Base-by-base conservation (phyloP, 2,888 invertebrate species). In the Ophioninae sp. region DNA sequence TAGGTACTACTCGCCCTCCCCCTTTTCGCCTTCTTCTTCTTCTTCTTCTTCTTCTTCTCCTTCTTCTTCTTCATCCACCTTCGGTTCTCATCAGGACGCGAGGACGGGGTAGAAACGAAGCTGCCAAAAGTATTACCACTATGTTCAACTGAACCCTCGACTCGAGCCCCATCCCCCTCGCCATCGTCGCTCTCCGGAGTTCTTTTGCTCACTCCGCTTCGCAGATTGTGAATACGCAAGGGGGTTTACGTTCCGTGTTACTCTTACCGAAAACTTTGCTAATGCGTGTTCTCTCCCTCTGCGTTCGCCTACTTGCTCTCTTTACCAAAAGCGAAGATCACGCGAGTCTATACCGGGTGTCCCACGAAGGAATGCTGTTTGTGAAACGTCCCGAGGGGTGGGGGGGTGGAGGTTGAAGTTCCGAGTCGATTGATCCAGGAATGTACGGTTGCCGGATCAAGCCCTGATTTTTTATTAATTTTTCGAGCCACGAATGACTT, bases 71-170 rank as follows among this genome's bases (percentile, higher is more conserved):
- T 64, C 41, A 56, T 59, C 8, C 50, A 59, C 56, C 30, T 23
- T 68, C 69, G 30, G 65, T 61, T 79, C 72, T 72, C 74, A 59
- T 76, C 57, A 73, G 74, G 57, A 72, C 62, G 83, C 81, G 84
- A 82, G 82, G 75, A 83, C 79, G 84, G 85, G 80, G 84, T 81
- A 84, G 83, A 82, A 87, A 83, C 86, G 79, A 64, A 88, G 86
- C 89, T 91, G 91, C 88, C 90, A 90, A 90, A 91, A 91, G 89
- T 90, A 90, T 90, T 89, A 87, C 87, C 82, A 87, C 85, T 87
- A 81, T 72, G 77, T 79, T 85, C 84, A 87, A 83, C 88, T 89
- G 88, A 85, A 86, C 86, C 67, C 86, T 78, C 68, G n/a, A n/a
- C n/a, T n/a, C n/a, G n/a, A n/a, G n/a, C n/a, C n/a, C n/a, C n/a